Evolutionary conservation across 2,888 invertebrate genomes (phyloP), one percentile per base, ranked within the genome.

Genomic region (Xestoiulus laeticollis): DNA sequence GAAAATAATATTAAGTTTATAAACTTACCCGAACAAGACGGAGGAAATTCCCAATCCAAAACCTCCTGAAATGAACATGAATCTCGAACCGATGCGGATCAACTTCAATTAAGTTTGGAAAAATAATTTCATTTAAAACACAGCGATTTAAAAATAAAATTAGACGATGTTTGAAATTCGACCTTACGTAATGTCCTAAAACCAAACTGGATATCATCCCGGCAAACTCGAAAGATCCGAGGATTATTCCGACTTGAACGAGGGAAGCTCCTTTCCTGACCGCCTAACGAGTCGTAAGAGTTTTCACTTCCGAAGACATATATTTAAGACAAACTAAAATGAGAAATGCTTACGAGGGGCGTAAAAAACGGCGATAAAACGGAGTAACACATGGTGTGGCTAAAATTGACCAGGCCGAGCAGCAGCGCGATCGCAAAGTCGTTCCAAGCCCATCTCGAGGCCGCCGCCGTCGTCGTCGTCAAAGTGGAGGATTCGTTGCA

Each of bases 141-240:
- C 19, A 84, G 22, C 38, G 32, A 33, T 5, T n/a, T n/a, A n/a
- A n/a, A n/a, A n/a, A n/a, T n/a, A n/a, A n/a, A n/a, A n/a, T n/a
- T n/a, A n/a, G n/a, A n/a, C n/a, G n/a, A n/a, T n/a, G n/a, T n/a
- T n/a, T n/a, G n/a, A n/a, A n/a, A n/a, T n/a, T n/a, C n/a, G n/a
- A n/a, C n/a, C 19, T 33, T 85, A 85, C 85, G 43, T 85, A 26
- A 2, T 85, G 30, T 85, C 85, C 85, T 12, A 85, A 85, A 22
- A 85, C 22, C 85, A 48, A 33, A 16, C 43, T 48, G 12, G 85
- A 1, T 3, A 85, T 5, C 38, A 85, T 38, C 26, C 85, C 85
- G 26, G 85, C 85, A 32, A 85, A 30, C 44, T 85, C 85, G 26
- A 85, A 85, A 26, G 44, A 32, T 5, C 85, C 85, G 6, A 85